Conservation (phyloP, 2,113 vertebrate genomes). For the Xyliphius kryptos region DNA sequence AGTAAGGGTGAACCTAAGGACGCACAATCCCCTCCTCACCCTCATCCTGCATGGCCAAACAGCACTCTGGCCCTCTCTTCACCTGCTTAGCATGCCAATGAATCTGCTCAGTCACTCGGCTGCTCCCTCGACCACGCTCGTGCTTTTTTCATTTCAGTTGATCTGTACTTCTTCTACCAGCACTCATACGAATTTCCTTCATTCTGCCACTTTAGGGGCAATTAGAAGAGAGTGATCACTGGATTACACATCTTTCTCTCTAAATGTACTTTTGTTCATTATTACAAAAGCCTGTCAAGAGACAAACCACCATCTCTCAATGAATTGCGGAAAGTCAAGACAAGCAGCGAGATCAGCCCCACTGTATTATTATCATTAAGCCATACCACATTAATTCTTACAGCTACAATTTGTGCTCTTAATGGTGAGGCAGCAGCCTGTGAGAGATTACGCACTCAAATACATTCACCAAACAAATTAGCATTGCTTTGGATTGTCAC, state of each 20-base stretch:
- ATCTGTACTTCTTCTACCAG: not conserved
- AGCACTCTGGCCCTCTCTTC: slow-evolving; percentile 21
- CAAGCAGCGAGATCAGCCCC: slow-evolving; percentile 5
- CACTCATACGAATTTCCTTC: not conserved
- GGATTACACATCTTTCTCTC: not conserved
- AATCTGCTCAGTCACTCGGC: slow-evolving; percentile 2
- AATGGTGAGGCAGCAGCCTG: slow-evolving; percentile 14
- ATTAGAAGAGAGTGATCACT: not conserved
- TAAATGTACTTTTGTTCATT: slow-evolving; percentile 1
- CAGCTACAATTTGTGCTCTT: slow-evolving; percentile 28
- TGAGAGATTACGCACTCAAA: slow-evolving; percentile 32
- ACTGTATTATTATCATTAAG: slow-evolving; percentile 24
- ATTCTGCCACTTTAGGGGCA: not conserved
- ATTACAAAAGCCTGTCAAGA: not conserved
- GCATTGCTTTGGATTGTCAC: slow-evolving; percentile 24
- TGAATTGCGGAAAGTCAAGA: not conserved
- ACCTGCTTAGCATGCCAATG: slow-evolving; percentile 33
- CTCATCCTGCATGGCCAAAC: slow-evolving; percentile 38
- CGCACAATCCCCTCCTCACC: slow-evolving; percentile 13
- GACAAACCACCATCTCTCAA: slow-evolving; percentile 1
- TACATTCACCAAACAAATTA: slow-evolving; percentile 35
- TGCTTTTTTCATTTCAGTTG: not conserved
- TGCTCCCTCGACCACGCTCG: not conserved
- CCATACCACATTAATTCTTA: slow-evolving; percentile 14
- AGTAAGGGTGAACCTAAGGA: slow-evolving; percentile 22